phyloP scores from a whole-genome alignment of 2,888 invertebrate species.

The Leucophenga montana region DNA sequence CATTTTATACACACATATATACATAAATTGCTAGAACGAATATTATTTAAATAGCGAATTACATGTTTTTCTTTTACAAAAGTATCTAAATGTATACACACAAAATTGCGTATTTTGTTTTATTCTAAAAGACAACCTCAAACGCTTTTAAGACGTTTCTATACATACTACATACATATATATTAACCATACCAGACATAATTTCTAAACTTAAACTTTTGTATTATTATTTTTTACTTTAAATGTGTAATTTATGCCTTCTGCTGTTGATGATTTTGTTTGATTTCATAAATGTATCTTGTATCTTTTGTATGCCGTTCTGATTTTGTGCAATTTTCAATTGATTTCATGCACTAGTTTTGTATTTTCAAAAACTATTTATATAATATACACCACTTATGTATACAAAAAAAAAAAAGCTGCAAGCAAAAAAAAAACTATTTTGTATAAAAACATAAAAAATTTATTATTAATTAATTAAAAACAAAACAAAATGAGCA shows the following conservation, averaged over 20 bases:
- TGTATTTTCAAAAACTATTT: constrained; percentile 51
- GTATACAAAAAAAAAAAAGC: constrained; percentile 38
- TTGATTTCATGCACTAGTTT: constrained; percentile 60
- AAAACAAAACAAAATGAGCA: constrained; percentile 45
- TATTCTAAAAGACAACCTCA: background rate
- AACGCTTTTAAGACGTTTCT: too few relatives aligned
- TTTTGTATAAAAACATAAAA: constrained; percentile 32
- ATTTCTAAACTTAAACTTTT: constrained; percentile 20
- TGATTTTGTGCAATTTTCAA: constrained; percentile 28
- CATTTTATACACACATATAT: constrained; percentile 28
- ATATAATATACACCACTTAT: too few relatives aligned
- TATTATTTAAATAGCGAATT: constrained; percentile 25
- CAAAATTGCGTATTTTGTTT: background rate
- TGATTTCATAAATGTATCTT: background rate
- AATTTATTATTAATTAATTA: constrained; percentile 34
- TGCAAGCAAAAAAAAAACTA: constrained; percentile 30
- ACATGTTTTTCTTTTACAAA: background rate
- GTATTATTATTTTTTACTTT: constrained; percentile 26
- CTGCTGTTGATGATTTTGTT: constrained; percentile 19
- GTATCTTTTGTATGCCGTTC: constrained; percentile 15
- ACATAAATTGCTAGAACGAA: constrained; percentile 45
- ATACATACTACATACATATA: too few relatives aligned
- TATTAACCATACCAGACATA: background rate
- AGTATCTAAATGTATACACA: too few relatives aligned
- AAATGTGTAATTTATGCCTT: constrained; percentile 27